phyloP scores from a whole-genome alignment of 2,888 invertebrate genomes.

The Plutella xylostella region DNA sequence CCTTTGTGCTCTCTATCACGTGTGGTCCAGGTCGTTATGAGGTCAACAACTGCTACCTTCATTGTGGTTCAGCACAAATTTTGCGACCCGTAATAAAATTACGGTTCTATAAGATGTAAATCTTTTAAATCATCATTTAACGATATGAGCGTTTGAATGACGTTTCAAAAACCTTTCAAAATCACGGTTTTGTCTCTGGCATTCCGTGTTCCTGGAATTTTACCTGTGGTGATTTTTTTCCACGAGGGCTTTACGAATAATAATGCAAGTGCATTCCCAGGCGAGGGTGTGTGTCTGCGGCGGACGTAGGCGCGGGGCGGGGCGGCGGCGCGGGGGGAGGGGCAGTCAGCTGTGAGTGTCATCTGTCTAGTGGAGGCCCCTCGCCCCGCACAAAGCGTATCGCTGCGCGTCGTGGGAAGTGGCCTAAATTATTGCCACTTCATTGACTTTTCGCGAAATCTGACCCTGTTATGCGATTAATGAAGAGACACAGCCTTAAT shows the following conservation, averaged over 20 bases:
- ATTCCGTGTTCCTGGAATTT: background rate
- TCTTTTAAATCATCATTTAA: too few species aligned
- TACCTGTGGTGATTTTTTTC: constrained; percentile 1
- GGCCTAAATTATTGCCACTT: constrained; percentile 49
- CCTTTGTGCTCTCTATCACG: constrained; percentile 56
- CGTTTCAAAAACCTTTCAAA: too few species aligned
- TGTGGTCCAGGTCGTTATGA: constrained; percentile 58
- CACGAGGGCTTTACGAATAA: constrained; percentile 10
- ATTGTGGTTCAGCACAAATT: constrained; percentile 28
- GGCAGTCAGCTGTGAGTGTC: constrained; percentile 67
- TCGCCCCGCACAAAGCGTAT: background rate
- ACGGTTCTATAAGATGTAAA: too few species aligned
- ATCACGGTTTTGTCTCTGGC: background rate
- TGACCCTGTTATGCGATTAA: constrained; percentile 15
- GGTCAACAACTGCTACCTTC: constrained; percentile 60
- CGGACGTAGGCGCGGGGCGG: constrained; percentile 25
- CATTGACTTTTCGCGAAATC: constrained; percentile 33
- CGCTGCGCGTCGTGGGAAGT: constrained; percentile 46
- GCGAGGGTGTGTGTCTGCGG: constrained; percentile 31
- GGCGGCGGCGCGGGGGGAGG: constrained; percentile 28
- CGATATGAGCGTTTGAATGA: too few species aligned
- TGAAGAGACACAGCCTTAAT: constrained; percentile 14
- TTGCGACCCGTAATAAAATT: too few species aligned
- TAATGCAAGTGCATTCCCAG: constrained; percentile 31
- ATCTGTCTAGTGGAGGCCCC: constrained; percentile 32